Conservation (phyloP, 2,888 invertebrate genomes). For the Tinea semifulvella region DNA sequence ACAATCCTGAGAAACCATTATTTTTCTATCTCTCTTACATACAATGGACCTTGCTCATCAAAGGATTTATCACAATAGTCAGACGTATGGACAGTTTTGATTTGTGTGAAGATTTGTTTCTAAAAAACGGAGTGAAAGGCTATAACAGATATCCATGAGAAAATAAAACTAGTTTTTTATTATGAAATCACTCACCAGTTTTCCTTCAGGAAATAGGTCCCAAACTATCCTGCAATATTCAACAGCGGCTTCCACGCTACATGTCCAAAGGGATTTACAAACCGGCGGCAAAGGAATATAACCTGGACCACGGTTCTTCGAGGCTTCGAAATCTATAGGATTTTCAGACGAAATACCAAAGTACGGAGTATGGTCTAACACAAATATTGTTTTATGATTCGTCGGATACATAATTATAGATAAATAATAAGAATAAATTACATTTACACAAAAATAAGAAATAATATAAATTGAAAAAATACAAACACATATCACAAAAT, state of each 20-base stretch:
- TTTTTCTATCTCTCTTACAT: no score
- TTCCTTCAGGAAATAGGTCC: conserved; percentile 94
- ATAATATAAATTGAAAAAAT: neutral
- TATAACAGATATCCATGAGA: no score
- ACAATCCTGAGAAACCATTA: no score
- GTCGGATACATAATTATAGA: conserved; percentile 68
- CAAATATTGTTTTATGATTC: conserved; percentile 95
- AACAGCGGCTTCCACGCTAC: conserved; percentile 92
- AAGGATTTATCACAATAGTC: no score
- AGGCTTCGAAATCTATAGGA: conserved; percentile 83
- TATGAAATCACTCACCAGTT: conserved; percentile 79
- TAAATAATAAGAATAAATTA: neutral
- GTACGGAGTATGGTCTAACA: conserved; percentile 92
- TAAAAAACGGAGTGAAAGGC: no score
- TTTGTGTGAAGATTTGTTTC: no score
- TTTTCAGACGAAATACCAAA: conserved; percentile 87
- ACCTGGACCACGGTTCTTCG: conserved; percentile 73
- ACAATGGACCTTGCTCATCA: no score
- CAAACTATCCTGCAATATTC: conserved; percentile 97
- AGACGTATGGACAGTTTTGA: no score
- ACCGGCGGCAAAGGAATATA: conserved; percentile 84
- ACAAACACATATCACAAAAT: no score
- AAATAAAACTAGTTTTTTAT: no score
- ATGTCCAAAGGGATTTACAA: conserved; percentile 95
- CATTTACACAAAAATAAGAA: neutral